These are phyloP conservation scores for Nothura maculosa DNA, from an alignment of 2,797 vertebrate genomes.

Conservation along the genomic window DNA sequence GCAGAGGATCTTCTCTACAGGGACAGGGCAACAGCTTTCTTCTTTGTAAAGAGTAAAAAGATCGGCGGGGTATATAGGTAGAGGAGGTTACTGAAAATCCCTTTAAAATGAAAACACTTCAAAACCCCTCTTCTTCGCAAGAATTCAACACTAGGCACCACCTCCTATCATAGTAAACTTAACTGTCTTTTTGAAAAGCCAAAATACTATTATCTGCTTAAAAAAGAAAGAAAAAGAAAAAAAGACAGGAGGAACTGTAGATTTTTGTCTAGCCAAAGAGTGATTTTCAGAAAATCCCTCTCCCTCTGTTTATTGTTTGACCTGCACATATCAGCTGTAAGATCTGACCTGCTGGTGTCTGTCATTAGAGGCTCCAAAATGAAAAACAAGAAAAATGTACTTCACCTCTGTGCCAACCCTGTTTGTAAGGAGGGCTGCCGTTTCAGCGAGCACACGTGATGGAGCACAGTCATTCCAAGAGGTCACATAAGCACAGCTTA, in stretches of 20 bases:
- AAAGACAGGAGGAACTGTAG: not conserved
- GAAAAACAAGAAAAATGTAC: not conserved
- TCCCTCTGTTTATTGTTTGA: not conserved
- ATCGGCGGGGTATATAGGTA: no score
- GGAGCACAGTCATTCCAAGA: not conserved
- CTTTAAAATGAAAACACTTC: not conserved
- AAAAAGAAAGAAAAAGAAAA: no score
- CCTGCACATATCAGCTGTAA: not conserved
- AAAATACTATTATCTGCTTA: not conserved
- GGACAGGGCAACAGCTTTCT: not conserved
- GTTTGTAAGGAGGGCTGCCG: not conserved
- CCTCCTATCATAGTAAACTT: not conserved
- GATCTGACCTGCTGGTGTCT: not conserved
- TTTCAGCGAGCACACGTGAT: not conserved
- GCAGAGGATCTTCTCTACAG: not conserved
- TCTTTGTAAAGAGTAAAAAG: constrained; percentile 12
- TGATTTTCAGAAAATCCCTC: not conserved
- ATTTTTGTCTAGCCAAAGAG: not conserved
- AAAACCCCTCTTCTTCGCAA: not conserved
- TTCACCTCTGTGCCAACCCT: not conserved
- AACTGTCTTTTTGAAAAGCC: not conserved
- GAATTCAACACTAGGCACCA: not conserved
- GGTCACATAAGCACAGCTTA: not conserved
- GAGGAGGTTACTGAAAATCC: not conserved
- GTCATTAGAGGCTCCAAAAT: not conserved